Evolutionary conservation across 2,113 vertebrate species (phyloP).

Genomic region (Burhinus bistriatus): DNA sequence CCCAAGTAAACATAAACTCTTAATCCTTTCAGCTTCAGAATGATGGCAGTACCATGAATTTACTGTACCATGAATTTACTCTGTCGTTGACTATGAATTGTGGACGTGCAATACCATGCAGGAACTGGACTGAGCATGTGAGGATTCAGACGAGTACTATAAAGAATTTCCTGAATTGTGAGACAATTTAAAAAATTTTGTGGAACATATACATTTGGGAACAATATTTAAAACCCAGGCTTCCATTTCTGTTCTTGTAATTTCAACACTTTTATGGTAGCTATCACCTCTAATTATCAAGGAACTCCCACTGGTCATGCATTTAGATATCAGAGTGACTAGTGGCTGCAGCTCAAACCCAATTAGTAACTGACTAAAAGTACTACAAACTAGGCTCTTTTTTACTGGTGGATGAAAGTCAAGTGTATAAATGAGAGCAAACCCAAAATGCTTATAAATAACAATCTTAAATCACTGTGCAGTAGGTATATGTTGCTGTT

Average conservation of each 20-base stretch:
- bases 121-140: neutral
- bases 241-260: neutral
- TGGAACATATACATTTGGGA: neutral
- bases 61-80: neutral
- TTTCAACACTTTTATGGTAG: neutral
- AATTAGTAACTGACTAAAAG: neutral
- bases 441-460: neutral
- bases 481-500: neutral
- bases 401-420: neutral
- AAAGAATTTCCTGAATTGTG: neutral
- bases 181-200: neutral
- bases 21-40: neutral
- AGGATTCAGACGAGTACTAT: neutral
- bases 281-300: conserved; percentile 12
- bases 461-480: neutral
- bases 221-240: neutral
- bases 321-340: neutral
- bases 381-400: neutral
- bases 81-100: neutral
- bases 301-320: neutral
- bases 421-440: neutral
- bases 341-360: neutral
- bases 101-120: neutral
- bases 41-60: neutral
- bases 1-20: neutral